phyloP scores from a whole-genome alignment of 2,888 invertebrate species.

The Nemoura dubitans region DNA sequence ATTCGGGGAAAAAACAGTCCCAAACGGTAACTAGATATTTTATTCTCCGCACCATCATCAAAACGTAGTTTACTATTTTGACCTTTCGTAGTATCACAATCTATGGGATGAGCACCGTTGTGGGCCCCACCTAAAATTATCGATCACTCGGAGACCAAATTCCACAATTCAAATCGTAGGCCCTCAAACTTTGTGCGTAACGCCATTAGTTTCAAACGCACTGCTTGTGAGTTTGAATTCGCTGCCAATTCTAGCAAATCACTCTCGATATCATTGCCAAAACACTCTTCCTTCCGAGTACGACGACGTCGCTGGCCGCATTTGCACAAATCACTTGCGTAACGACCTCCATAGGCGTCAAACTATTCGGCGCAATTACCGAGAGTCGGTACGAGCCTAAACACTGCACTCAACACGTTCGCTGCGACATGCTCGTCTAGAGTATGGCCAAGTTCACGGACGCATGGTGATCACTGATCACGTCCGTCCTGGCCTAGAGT shows the following conservation, averaged over 20 bases:
- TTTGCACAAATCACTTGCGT: neutral
- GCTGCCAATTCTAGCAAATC: neutral
- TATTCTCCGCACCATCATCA: neutral
- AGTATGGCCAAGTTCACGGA: neutral
- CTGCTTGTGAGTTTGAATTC: neutral
- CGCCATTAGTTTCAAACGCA: neutral
- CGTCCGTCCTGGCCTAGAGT: too few species aligned
- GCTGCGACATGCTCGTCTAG: too few species aligned
- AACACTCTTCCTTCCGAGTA: neutral
- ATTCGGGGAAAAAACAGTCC: neutral
- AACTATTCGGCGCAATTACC: neutral
- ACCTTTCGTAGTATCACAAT: neutral
- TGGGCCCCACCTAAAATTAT: constrained; percentile 1
- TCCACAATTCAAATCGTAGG: neutral
- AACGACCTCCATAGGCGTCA: neutral
- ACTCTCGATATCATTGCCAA: neutral
- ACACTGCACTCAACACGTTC: too few species aligned
- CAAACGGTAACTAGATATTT: neutral
- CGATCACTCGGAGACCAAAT: neutral
- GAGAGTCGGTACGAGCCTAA: neutral
- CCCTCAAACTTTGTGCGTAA: too few species aligned
- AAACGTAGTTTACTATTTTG: neutral
- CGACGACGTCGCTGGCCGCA: neutral
- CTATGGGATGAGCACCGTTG: neutral
- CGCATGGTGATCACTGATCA: neutral